phyloP scores from a whole-genome alignment of 2,113 vertebrate genomes.

The Macquaria ambigua region DNA sequence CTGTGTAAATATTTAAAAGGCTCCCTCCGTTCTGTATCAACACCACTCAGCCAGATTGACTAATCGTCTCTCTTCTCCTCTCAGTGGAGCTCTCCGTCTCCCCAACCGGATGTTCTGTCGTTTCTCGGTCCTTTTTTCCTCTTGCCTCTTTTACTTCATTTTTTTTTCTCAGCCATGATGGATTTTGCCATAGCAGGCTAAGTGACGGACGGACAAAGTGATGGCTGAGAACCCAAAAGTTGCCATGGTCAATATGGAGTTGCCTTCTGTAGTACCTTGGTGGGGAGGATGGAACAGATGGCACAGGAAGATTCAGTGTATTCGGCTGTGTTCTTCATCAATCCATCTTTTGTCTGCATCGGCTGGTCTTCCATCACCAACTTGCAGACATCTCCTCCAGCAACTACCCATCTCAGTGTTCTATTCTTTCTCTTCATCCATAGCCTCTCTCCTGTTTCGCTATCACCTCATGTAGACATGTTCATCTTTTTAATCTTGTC shows the following conservation, averaged over 20 bases:
- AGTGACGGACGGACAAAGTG: constrained; percentile 68
- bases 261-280: constrained; percentile 63
- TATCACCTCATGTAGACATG: background rate
- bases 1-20: constrained; percentile 84
- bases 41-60: constrained; percentile 79
- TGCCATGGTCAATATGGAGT: constrained; percentile 70
- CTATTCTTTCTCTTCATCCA: constrained; percentile 11
- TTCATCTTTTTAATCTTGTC: constrained; percentile 5
- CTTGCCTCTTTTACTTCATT: constrained; percentile 2
- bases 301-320: constrained; percentile 60
- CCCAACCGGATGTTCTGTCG: constrained; percentile 59
- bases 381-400: constrained; percentile 31
- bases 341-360: constrained; percentile 70
- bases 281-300: constrained; percentile 76
- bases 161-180: constrained; percentile 55
- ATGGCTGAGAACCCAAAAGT: constrained; percentile 62
- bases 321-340: constrained; percentile 72
- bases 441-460: constrained; percentile 1
- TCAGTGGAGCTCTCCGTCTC: constrained; percentile 59
- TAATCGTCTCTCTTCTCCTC: constrained; percentile 73
- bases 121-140: constrained; percentile 21
- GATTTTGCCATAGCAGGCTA: constrained; percentile 65
- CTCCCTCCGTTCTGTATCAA: constrained; percentile 79
- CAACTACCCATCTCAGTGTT: constrained; percentile 10
- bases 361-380: constrained; percentile 58